Base-by-base conservation (phyloP, 2,797 vertebrate genomes). In the Perodicticus potto region DNA sequence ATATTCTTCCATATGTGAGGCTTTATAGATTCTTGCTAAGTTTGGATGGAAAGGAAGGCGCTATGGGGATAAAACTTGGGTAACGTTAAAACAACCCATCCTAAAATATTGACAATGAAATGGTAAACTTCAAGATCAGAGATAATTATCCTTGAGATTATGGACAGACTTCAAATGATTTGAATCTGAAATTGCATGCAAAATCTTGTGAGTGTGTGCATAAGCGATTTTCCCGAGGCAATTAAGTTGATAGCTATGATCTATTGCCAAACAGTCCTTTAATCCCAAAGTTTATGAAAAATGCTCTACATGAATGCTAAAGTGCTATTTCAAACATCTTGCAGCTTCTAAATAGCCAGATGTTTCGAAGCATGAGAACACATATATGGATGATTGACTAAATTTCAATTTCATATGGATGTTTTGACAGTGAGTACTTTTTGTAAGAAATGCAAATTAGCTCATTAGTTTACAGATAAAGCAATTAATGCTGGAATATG, bases 401-500 rank as follows among this genome's bases (percentile, higher is more conserved):
- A 91, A 84, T 96, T 95, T 91, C 27, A 3, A 78, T 91, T 96
- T 93, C 94, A 88, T 91, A 83, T 81, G 72, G 49, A 86, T 97
- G 61, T 95, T 97, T 95, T 97, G 96, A 98, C 88, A 97, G 93
- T 67, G 90, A 94, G 74, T 65, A 69, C 43, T 91, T 85, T 95
- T 83, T 95, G 80, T 93, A 92, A 96, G 96, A 89, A 96, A 98
- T 98, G 97, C 89, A 98, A 97, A 98, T 97, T 87, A 97, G 93
- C 89, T 97, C 97, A 98, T 98, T 98, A 98, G 90, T 96, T 92
- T 97, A 70, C 73, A 97, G 96, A 97, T 97, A 90, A 97, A 94
- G 96, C 73, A 97, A 96, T 97, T 97, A 97, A 94, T 97, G 95
- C 72, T 97, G 96, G 97, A 0, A 1, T 96, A 90, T 91, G 81